A percentile compares a stretch with the other conserved stretches of the same genome.
Conservation (phyloP, 2,113 vertebrate genomes). For the Pelobates fuscus region DNA sequence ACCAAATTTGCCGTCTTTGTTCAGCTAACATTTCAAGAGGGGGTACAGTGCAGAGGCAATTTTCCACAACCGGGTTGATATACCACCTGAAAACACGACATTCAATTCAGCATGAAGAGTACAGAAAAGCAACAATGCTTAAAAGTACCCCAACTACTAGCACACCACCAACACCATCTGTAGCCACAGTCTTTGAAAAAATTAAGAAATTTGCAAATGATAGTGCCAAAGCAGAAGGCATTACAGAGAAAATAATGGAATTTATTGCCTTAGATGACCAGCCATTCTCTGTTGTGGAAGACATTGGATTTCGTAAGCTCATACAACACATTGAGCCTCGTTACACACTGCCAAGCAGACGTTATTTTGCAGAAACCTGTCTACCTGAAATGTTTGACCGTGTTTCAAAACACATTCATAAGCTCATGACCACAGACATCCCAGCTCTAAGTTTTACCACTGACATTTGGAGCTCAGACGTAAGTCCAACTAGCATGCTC, state of each 20-base stretch:
- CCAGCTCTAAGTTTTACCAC: background rate
- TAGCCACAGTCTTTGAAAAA: background rate
- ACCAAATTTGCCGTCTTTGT: background rate
- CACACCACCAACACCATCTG: background rate
- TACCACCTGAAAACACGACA: constrained; percentile 1
- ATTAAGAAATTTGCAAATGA: constrained; percentile 7
- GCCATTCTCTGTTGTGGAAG: constrained; percentile 39
- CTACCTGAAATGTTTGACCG: background rate
- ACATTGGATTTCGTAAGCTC: constrained; percentile 26
- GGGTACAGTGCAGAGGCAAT: background rate
- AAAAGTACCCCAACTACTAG: background rate
- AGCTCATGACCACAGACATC: constrained; percentile 1
- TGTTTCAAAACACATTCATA: background rate
- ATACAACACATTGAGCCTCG: constrained; percentile 23
- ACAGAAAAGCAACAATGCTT: background rate
- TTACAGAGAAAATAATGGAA: background rate
- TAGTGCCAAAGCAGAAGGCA: background rate
- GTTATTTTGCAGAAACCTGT: background rate
- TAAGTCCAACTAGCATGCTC: background rate
- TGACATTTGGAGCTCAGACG: constrained; percentile 1
- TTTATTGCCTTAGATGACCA: constrained; percentile 36
- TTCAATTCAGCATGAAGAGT: constrained; percentile 2
- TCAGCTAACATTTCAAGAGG: background rate
- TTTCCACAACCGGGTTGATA: constrained; percentile 1
- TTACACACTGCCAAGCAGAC: constrained; percentile 12